These are phyloP conservation scores for Liasis olivaceus DNA, from an alignment of 2,797 vertebrate species.

Conservation along the genomic window DNA sequence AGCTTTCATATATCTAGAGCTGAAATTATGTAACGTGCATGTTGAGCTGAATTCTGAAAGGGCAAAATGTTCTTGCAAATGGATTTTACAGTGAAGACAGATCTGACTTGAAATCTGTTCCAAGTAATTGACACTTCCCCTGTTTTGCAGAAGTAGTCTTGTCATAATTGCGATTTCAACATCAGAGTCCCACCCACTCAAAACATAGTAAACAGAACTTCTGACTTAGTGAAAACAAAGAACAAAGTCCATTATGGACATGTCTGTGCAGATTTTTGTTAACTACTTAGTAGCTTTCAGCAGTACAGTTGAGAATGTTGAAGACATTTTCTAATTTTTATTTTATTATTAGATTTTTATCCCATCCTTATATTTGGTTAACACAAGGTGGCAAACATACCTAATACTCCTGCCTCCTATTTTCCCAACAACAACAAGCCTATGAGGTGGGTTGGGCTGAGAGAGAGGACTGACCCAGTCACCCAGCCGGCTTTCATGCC, in stretches of 20 bases:
- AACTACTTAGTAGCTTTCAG: conserved; percentile 37
- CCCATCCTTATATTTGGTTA: not conserved
- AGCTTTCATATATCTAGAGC: not conserved
- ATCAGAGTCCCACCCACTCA: conserved; percentile 5
- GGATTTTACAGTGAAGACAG: not conserved
- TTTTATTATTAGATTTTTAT: not conserved
- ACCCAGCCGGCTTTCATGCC: not conserved
- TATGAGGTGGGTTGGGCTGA: not conserved
- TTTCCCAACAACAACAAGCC: not conserved
- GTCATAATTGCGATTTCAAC: conserved; percentile 15
- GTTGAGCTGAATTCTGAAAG: not conserved
- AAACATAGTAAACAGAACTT: conserved; percentile 39
- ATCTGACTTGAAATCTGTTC: conserved; percentile 2
- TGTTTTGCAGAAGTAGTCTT: conserved; percentile 13
- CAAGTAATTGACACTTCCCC: not conserved
- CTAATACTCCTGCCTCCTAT: not conserved
- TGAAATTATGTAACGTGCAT: not conserved
- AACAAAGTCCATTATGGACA: not conserved
- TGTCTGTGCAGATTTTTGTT: conserved; percentile 40
- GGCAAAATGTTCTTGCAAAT: not conserved
- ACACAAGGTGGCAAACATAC: not conserved
- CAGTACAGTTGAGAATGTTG: conserved; percentile 1
- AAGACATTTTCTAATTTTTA: not conserved
- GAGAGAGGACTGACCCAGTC: not conserved
- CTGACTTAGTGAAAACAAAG: conserved; percentile 8